Evolutionary conservation across 2,113 vertebrate genomes (phyloP).

Genomic region (Coracopsis vasa): DNA sequence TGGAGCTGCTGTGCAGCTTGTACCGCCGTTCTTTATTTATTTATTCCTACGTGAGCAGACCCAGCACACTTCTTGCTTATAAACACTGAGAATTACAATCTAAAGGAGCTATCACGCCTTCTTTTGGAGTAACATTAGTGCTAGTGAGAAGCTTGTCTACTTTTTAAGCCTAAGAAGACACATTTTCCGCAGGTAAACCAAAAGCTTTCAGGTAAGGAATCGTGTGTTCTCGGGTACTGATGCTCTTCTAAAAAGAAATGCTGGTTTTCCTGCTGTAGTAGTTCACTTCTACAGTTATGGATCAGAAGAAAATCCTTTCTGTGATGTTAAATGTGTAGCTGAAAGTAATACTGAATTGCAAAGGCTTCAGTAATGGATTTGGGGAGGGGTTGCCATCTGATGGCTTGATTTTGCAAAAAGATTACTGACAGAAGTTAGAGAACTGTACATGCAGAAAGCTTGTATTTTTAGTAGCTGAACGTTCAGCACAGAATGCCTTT

Average conservation of each 20-base stretch:
- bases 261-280: constrained; percentile 41
- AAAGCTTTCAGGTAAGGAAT: constrained; percentile 79
- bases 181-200: constrained; percentile 67
- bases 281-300: constrained; percentile 67
- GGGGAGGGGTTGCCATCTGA: constrained; percentile 10
- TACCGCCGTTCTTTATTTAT: constrained; percentile 73
- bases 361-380: constrained; percentile 10
- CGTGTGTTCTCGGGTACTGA: constrained; percentile 47
- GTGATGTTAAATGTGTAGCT: constrained; percentile 26
- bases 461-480: constrained; percentile 42
- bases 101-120: constrained; percentile 58
- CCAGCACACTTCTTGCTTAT: constrained; percentile 72
- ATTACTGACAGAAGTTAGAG: constrained; percentile 21
- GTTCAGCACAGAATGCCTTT: neutral
- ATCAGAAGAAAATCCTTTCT: neutral
- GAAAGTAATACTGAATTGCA: constrained; percentile 47
- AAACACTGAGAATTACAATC: constrained; percentile 70
- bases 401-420: constrained; percentile 56
- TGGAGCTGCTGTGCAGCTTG: constrained; percentile 54
- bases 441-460: constrained; percentile 5
- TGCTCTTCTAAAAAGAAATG: constrained; percentile 59
- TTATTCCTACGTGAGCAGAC: constrained; percentile 78
- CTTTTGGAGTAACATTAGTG: constrained; percentile 62
- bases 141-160: constrained; percentile 51
- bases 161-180: constrained; percentile 43